These are phyloP conservation scores for Ceriagrion tenellum DNA, from an alignment of 2,888 invertebrate genomes.

Conservation along the genomic window DNA sequence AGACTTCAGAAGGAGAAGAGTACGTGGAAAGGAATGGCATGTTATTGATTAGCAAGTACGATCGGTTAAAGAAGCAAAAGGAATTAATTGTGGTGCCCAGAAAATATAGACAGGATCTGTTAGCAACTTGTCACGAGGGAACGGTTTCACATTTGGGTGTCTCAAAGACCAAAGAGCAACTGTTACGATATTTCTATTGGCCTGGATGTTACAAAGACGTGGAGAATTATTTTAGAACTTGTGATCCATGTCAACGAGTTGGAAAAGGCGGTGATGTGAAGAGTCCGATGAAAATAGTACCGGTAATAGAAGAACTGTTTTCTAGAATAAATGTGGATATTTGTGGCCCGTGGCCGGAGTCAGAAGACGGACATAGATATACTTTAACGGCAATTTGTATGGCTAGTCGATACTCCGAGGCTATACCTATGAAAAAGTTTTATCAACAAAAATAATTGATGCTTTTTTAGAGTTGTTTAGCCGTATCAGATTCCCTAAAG, in stretches of 20 bases:
- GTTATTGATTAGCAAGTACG: too few relatives aligned
- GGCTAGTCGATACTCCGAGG: background rate
- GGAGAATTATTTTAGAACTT: too few relatives aligned
- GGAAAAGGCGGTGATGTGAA: background rate
- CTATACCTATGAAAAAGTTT: background rate
- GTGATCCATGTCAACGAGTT: too few relatives aligned
- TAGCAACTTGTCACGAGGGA: background rate
- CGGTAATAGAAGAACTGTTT: background rate
- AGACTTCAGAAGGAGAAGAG: too few relatives aligned
- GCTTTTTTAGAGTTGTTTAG: background rate
- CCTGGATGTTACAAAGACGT: too few relatives aligned
- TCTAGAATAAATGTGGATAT: background rate
- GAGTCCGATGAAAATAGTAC: background rate
- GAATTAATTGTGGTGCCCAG: too few relatives aligned
- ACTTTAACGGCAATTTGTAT: too few relatives aligned
- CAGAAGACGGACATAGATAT: background rate
- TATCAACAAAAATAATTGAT: background rate
- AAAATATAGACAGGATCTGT: too few relatives aligned
- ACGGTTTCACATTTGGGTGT: background rate
- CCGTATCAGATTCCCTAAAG: too few relatives aligned
- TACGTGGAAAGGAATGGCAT: too few relatives aligned
- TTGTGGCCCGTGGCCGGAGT: background rate
- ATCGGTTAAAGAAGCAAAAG: too few relatives aligned
- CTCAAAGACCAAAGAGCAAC: background rate
- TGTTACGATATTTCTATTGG: conserved; percentile 1